phyloP scores from a whole-genome alignment of 2,797 vertebrate genomes.

The Oryzias dopingdopingensis region DNA sequence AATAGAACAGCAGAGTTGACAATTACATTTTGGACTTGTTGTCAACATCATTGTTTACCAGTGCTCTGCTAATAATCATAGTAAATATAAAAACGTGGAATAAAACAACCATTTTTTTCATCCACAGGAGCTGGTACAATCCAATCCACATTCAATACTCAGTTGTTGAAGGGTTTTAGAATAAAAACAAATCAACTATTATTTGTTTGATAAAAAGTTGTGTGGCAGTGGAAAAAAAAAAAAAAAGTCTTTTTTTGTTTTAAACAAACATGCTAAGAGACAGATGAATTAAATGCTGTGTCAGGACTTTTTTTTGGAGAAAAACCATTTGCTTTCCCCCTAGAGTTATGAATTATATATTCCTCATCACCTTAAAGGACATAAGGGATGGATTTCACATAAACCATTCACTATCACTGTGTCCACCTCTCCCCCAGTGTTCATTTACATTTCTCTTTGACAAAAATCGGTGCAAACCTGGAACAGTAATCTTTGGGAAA shows the following conservation, averaged over 20 bases:
- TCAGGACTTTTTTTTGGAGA: slow-evolving; percentile 63
- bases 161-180: too few species aligned
- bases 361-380: slow-evolving; percentile 71
- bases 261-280: slow-evolving; percentile 26
- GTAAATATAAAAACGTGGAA: too few species aligned
- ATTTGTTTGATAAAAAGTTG: slow-evolving; percentile 2
- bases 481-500: slow-evolving; percentile 21
- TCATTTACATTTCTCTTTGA: slow-evolving; percentile 24
- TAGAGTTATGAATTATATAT: slow-evolving; percentile 80
- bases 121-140: too few species aligned
- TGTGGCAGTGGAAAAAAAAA: slow-evolving; percentile 39
- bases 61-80: too few species aligned
- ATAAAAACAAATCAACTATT: neutral
- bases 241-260: slow-evolving; percentile 42
- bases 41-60: too few species aligned
- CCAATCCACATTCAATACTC: too few species aligned
- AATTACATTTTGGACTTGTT: too few species aligned
- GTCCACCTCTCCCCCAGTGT: slow-evolving; percentile 59
- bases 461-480: slow-evolving; percentile 41
- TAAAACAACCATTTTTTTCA: too few species aligned
- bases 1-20: too few species aligned
- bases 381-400: slow-evolving; percentile 77
- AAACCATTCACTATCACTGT: slow-evolving; percentile 65
- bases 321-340: slow-evolving; percentile 76
- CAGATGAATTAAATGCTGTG: slow-evolving; percentile 73